Conservation (phyloP, 2,797 vertebrate genomes). For the Melanotaenia nigrans region DNA sequence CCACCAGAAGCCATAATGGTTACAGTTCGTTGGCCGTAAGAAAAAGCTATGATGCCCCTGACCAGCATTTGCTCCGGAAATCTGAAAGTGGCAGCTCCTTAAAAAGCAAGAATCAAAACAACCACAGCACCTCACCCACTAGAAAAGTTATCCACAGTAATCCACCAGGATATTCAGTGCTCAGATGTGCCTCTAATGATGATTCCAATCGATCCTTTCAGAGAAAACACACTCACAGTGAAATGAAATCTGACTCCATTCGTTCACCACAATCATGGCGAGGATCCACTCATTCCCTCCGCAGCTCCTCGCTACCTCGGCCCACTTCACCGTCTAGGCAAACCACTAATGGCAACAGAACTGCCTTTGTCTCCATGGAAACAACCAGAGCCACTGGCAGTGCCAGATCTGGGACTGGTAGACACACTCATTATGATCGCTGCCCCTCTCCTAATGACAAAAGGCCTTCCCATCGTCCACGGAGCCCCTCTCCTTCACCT, state of each 20-base stretch:
- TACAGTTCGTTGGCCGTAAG: slow-evolving; percentile 53
- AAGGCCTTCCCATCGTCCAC: slow-evolving; percentile 27
- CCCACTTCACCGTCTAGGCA: slow-evolving; percentile 69
- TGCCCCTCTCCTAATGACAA: slow-evolving; percentile 49
- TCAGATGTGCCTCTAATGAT: slow-evolving; percentile 64
- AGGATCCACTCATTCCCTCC: slow-evolving; percentile 69
- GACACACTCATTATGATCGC: slow-evolving; percentile 36
- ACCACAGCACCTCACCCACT: slow-evolving; percentile 59
- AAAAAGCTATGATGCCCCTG: slow-evolving; percentile 52
- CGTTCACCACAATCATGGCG: slow-evolving; percentile 68
- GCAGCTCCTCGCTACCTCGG: slow-evolving; percentile 70
- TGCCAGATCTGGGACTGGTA: slow-evolving; percentile 51
- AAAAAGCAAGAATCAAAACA: slow-evolving; percentile 44
- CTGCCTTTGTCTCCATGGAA: slow-evolving; percentile 54
- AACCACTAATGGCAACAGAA: slow-evolving; percentile 46
- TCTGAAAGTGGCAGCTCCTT: slow-evolving; percentile 54
- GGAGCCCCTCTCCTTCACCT: slow-evolving; percentile 68
- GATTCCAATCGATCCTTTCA: slow-evolving; percentile 55
- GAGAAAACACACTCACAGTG: slow-evolving; percentile 52
- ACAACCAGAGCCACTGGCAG: slow-evolving; percentile 45
- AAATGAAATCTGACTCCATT: slow-evolving; percentile 57
- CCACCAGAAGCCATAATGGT: slow-evolving; percentile 38
- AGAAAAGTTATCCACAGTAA: slow-evolving; percentile 48
- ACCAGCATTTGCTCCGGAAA: slow-evolving; percentile 49
- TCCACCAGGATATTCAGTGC: slow-evolving; percentile 64